Evolutionary conservation across 2,888 invertebrate genomes (phyloP), one percentile per base, ranked within the genome.

Genomic region (Drosophila stalkeri): DNA sequence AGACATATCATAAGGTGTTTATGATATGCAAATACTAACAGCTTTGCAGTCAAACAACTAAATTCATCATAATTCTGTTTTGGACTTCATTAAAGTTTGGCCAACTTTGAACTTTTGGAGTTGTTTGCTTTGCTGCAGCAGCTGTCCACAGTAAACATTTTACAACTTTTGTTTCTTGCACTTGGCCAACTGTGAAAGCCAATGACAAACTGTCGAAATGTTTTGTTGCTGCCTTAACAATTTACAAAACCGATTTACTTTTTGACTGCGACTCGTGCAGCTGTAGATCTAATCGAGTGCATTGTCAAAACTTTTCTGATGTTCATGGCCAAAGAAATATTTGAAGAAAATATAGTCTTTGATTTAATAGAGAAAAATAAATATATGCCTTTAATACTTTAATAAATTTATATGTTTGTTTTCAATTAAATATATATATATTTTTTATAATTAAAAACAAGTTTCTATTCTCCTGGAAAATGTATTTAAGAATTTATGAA

Each of bases 81-180:
- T 72, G 69, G 64, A 82, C 75, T 82, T 75, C 81, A 82, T 82
- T 75, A 78, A 82, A 76, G 72, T 82, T 82, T 80, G 43, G 43
- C 20, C 31, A 80, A 82, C 70, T 82, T 70, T 75, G 62, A 82
- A 72, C 82, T 82, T 55, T 75, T 72, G 72, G 47, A 73, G 56
- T 81, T 70, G 43, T 51, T 51, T 63, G 49, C 39, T 49, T 27
- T 64, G 60, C 23, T 70, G 74, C 77, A 77, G n/a, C 81, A 77
- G 81, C 81, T 80, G 81, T 64, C 66, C 27, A 41, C 60, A 55
- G 57, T 57, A 35, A 2, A 51, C 18, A 35, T 7, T 59, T 72
- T 57, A 63, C 46, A 51, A 73, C 67, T 71, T 65, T 73, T 35
- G 49, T 71, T 69, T 60, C 62, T 55, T 16, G 51, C 65, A 65